Conservation (phyloP, 2,888 invertebrate species). For the Erpobdella octoculata region DNA sequence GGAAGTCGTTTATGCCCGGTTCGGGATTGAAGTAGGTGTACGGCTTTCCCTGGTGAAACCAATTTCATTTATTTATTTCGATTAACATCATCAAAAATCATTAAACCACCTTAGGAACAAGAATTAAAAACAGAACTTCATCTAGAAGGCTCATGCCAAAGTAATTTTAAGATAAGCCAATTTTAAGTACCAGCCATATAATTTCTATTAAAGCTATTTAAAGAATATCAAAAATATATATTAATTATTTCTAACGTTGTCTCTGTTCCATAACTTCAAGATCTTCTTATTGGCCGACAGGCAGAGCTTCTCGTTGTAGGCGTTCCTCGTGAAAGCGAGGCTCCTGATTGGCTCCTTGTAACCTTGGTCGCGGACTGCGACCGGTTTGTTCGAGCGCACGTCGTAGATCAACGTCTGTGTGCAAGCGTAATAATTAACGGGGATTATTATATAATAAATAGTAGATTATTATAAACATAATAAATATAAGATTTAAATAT, state of each 20-base stretch:
- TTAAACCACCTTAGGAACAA: too few relatives aligned
- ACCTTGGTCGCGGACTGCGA: conserved; percentile 84
- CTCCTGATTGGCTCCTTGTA: conserved; percentile 82
- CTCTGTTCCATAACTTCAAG: conserved; percentile 53
- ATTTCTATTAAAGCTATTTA: too few relatives aligned
- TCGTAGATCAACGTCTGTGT: conserved; percentile 71
- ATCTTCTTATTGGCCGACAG: conserved; percentile 50
- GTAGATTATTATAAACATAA: too few relatives aligned
- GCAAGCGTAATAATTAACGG: too few relatives aligned
- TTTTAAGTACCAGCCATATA: too few relatives aligned
- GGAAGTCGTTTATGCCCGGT: conserved; percentile 73
- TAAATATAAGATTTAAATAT: too few relatives aligned
- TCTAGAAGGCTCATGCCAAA: too few relatives aligned
- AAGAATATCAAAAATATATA: neutral
- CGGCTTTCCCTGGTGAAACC: conserved; percentile 77
- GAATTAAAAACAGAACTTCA: too few relatives aligned
- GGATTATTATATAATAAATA: too few relatives aligned
- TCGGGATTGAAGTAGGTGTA: conserved; percentile 79
- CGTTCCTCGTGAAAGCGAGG: conserved; percentile 67
- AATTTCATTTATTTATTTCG: too few relatives aligned
- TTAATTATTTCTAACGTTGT: conserved; percentile 60
- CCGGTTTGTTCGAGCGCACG: conserved; percentile 79
- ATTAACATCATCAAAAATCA: neutral
- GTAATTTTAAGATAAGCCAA: too few relatives aligned
- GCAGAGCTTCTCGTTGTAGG: conserved; percentile 41